Conservation (phyloP, 2,113 vertebrate species). For the Paraplagusia blochii region DNA sequence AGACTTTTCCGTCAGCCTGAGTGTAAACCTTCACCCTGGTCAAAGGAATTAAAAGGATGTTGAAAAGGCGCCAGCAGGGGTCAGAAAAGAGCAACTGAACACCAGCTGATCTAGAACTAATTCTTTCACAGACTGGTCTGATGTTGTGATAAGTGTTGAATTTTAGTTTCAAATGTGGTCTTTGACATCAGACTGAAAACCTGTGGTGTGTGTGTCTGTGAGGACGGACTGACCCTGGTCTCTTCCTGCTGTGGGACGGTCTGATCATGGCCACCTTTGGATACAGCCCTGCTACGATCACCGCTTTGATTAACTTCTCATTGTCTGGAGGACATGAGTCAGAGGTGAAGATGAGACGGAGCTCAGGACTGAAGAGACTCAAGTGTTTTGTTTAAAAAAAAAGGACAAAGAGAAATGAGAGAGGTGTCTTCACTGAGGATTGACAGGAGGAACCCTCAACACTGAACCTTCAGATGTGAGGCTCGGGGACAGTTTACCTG, state of each 20-base stretch:
- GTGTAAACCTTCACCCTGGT: conserved; percentile 90
- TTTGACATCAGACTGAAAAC: no score
- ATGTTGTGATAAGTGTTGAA: no score
- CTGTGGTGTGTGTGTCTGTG: conserved; percentile 8
- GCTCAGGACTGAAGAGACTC: no score
- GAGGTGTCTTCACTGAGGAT: no score
- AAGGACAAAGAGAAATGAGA: no score
- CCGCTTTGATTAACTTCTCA: conserved; percentile 96
- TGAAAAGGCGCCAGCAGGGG: no score
- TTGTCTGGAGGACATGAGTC: conserved; percentile 77
- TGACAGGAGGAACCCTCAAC: background rate
- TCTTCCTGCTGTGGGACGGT: conserved; percentile 86
- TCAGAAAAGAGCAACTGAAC: no score
- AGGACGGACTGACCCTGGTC: conserved; percentile 83
- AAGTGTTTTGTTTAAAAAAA: no score
- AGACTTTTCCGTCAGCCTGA: conserved; percentile 89
- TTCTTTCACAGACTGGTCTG: no score
- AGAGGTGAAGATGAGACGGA: conserved; percentile 1
- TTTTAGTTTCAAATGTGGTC: no score
- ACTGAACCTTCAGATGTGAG: background rate
- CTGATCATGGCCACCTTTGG: conserved; percentile 97
- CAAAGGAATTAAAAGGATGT: background rate
- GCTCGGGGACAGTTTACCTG: conserved; percentile 73
- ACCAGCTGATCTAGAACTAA: background rate
- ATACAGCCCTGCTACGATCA: conserved; percentile 95